Evolutionary conservation across 2,113 vertebrate genomes (phyloP), one percentile per base, ranked within the genome.

Genomic region (Tenrec ecaudatus): DNA sequence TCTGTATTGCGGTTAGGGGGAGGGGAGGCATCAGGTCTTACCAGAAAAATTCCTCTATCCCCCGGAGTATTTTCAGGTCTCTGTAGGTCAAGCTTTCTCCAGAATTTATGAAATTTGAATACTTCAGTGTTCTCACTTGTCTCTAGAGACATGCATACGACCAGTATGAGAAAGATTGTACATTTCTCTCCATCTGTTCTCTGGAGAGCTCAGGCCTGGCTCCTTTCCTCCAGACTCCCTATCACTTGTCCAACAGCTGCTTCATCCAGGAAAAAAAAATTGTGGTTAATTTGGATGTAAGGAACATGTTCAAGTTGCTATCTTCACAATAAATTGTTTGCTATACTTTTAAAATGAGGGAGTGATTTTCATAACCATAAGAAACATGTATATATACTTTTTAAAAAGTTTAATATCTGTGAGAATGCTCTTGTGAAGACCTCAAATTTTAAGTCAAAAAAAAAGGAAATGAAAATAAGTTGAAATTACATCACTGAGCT

Each of bases 391-490:
- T 62, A 62, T 62, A 23, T 62, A 83, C 23, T 91, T 83, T 88
- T 79, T 33, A 76, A 53, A 53, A 53, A 69, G 43, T 43, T 94
- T 81, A 90, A 62, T 82, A 82, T 82, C 20, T 80, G 23, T 82
- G 53, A 91, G 14, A 78, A 53, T 31, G n/a, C 22, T 85, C 88
- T 27, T 62, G 73, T 31, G 94, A 94, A 88, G 19, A 84, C 17
- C 5, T 47, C 36, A 57, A 31, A 92, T 91, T 77, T 92, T 87
- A 81, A 84, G 71, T n/a, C n/a, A n/a, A 94, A 62, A 38, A 82
- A 88, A 90, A 77, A 25, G 29, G 78, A 92, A 19, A 38, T 27
- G 78, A 91, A 78, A 20, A 85, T 89, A n/a, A 96, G 17, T 40
- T 86, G 31, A 82, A 82, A 86, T 64, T 82, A 31, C 27, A 47